These are phyloP conservation scores for Brachylomia viminalis DNA, from an alignment of 2,888 invertebrate genomes.

Conservation along the genomic window DNA sequence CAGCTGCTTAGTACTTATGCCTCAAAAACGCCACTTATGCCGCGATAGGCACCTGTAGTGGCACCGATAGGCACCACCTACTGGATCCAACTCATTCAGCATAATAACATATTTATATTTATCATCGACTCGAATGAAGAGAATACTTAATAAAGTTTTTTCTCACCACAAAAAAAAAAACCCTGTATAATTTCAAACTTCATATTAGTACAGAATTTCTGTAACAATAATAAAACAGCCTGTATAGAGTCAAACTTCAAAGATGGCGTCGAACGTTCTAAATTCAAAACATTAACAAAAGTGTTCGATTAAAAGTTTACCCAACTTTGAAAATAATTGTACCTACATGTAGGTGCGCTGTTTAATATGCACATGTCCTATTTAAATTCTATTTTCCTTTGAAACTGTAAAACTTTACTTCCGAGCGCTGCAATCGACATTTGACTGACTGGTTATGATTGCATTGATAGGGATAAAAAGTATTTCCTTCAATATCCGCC, in stretches of 20 bases:
- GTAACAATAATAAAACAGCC: too few relatives aligned
- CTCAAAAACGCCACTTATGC: not conserved
- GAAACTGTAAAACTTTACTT: constrained; percentile 49
- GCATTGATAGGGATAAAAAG: constrained; percentile 60
- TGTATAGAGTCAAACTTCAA: constrained; percentile 11
- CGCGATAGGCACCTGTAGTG: too few relatives aligned
- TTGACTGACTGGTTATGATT: constrained; percentile 65
- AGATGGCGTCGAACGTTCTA: not conserved
- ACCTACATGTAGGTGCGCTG: not conserved
- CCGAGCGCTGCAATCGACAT: constrained; percentile 56
- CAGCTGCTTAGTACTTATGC: not conserved
- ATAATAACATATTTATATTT: too few relatives aligned
- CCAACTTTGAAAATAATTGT: constrained; percentile 12
- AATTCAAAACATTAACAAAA: not conserved
- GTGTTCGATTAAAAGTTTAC: constrained; percentile 4
- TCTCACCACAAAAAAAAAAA: not conserved
- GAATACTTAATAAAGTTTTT: too few relatives aligned
- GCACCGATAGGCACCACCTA: too few relatives aligned
- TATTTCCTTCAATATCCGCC: constrained; percentile 59
- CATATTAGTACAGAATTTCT: not conserved
- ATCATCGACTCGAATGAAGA: not conserved
- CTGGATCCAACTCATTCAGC: not conserved
- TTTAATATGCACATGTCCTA: constrained; percentile 20
- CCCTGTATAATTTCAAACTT: not conserved
- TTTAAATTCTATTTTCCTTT: constrained; percentile 32